Base-by-base conservation (phyloP, 2,888 invertebrate genomes). In the Dorcus hopei region DNA sequence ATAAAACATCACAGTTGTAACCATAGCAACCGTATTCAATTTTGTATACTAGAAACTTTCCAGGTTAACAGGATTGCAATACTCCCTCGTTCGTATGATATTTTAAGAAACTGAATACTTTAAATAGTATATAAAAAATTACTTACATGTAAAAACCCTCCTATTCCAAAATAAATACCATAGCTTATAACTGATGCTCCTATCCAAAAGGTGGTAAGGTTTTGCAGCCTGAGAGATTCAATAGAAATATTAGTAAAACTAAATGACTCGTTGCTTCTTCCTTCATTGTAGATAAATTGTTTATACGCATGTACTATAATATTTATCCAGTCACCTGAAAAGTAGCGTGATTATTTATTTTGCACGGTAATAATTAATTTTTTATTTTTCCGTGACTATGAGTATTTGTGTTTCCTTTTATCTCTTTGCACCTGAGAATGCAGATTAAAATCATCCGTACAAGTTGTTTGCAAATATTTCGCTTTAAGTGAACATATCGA, bases 61-160 rank as follows among this genome's bases (percentile, higher is more conserved):
- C 14, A 14, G 14, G 14, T 1, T 14, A 14, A 14, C 14, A 1
- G 1, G 14, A 14, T 14, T 14, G 14, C 14, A 14, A 14, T 14
- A 14, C 14, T 14, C 14, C 14, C 14, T 14, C 14, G 14, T 14
- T 1, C 1, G 14, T 14, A 19, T 19, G 19, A 19, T 3, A 19
- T 19, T 19, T 3, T 19, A 19, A 19, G 19, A 19, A 19, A 19
- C 19, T 19, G 19, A 33, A 33, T 6, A 3, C 7, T 3, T 33
- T 6, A 7, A 33, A 33, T 33, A 33, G 26, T 7, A 1, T 33
- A 19, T 19, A 19, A 33, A 33, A 33, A 47, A 54, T 11, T 50
- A 80, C 85, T 83, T 76, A 88, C 88, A 70, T 88, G 87, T 58
- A 88, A 76, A 67, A 87, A 88, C 57, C 88, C 87, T 55, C 88